These are phyloP conservation scores for Cheilosia urbana DNA, from an alignment of 2,888 invertebrate genomes.

Conservation along the genomic window DNA sequence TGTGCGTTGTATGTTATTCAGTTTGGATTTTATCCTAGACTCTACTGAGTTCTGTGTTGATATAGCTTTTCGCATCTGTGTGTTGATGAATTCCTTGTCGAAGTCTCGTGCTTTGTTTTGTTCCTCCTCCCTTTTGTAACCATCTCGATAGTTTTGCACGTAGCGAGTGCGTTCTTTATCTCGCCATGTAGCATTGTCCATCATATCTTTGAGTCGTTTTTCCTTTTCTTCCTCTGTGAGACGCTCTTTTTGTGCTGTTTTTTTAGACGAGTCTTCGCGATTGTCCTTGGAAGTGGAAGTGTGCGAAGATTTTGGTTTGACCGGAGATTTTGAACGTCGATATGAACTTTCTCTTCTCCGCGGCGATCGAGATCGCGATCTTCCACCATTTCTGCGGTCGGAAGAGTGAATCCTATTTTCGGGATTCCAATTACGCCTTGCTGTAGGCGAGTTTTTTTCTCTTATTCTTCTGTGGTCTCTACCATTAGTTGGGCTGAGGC, in stretches of 20 bases:
- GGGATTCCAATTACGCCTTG: background rate
- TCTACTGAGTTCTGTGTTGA: constrained; percentile 90
- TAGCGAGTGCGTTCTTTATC: constrained; percentile 88
- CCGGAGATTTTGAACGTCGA: constrained; percentile 22
- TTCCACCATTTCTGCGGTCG: background rate
- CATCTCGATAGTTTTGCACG: constrained; percentile 87
- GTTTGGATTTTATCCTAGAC: constrained; percentile 93
- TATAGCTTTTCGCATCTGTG: constrained; percentile 83
- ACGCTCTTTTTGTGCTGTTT: constrained; percentile 76
- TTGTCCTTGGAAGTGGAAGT: constrained; percentile 34
- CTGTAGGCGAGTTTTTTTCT: background rate
- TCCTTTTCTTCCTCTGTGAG: constrained; percentile 89
- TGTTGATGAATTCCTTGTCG: constrained; percentile 85
- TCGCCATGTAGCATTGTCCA: constrained; percentile 90
- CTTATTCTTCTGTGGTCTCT: too few relatives aligned
- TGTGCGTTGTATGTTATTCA: constrained; percentile 94
- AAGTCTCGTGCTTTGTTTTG: constrained; percentile 84
- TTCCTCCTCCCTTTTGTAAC: constrained; percentile 84
- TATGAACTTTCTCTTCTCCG: background rate
- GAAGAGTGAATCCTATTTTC: background rate
- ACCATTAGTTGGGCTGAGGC: too few relatives aligned
- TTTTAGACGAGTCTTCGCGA: constrained; percentile 34
- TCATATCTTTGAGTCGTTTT: constrained; percentile 90
- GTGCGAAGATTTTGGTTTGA: constrained; percentile 29
- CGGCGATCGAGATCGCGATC: constrained; percentile 39